Conservation (phyloP, 2,888 invertebrate genomes). For the Heliothis peltigera region DNA sequence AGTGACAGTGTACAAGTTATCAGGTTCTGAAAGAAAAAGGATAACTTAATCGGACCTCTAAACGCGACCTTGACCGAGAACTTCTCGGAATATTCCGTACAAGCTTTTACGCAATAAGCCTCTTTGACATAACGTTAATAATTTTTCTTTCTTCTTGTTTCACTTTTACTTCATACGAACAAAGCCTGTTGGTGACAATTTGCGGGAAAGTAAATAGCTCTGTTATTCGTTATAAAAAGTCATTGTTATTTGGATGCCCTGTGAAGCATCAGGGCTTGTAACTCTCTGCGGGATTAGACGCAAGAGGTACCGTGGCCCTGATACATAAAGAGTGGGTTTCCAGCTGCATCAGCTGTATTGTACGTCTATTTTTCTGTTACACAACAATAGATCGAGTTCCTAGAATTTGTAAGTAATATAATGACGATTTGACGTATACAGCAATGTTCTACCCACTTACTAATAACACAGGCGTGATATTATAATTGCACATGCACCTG, state of each 20-base stretch:
- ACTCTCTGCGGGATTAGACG: no score
- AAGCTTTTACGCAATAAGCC: constrained; percentile 26
- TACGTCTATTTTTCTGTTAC: no score
- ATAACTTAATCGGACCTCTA: constrained; percentile 14
- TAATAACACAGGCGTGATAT: not conserved
- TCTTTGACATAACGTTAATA: constrained; percentile 19
- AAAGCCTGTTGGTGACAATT: not conserved
- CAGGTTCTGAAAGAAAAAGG: constrained; percentile 8
- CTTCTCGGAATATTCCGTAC: constrained; percentile 9
- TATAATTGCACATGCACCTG: constrained; percentile 41
- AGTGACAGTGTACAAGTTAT: constrained; percentile 9
- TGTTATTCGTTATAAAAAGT: not conserved
- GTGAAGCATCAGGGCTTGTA: no score
- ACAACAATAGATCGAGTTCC: no score
- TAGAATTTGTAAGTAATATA: no score
- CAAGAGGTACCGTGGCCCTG: no score
- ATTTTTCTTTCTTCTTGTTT: constrained; percentile 21
- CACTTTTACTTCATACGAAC: constrained; percentile 5
- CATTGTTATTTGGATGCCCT: not conserved
- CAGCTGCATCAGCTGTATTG: no score
- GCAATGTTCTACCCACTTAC: not conserved
- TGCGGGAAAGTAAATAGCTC: not conserved
- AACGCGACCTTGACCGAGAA: constrained; percentile 16
- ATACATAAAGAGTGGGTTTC: no score
- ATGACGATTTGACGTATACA: no score